Base-by-base conservation (phyloP, 2,113 vertebrate species). In the Litocranius walleri region DNA sequence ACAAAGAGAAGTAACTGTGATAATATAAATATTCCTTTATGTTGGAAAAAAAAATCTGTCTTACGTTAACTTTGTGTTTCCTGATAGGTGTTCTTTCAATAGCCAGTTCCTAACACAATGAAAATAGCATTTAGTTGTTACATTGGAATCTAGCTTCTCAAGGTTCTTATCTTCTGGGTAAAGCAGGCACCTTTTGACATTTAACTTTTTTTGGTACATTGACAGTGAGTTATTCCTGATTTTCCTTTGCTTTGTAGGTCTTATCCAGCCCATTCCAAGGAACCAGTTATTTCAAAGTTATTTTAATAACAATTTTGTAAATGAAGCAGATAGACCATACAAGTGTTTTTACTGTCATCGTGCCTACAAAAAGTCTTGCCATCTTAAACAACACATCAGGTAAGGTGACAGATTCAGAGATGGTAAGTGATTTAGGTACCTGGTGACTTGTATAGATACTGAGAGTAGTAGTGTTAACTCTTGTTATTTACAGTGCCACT, bases 311-410 rank as follows among this genome's bases (percentile, higher is more conserved):
- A 98, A 99, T 99, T 99, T 98, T 98, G 98, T 97, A 64, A 99
- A 98, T 98, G 99, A 99, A 97, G 99, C 98, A 82, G 99, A 99
- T 80, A 99, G 99, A 96, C 99, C 99, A 0, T 99, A 99, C 98
- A 99, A 99, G 97, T 99, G 99, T 98, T 99, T 99, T 95, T 99
- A 99, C 98, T 99, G 99, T 98, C 99, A 98, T 97, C 99, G 99
- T 96, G 99, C 99, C 15, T 99, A 99, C 98, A 99, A 99, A 98
- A 99, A 99, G 85, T 99, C 99, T 48, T 99, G 99, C 97, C 99
- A 99, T 98, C 99, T 99, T 85, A 99, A 99, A 95, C 99, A 99
- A 64, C 99, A 99, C 88, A 99, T 99, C 98, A 99, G 99, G 99
- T 99, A 98, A 98, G 95, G 27, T 43, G 4, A 14, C 3, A 36